These are phyloP conservation scores for Pentalonia nigronervosa DNA, from an alignment of 1,140 invertebrate genomes.

Conservation along the genomic window DNA sequence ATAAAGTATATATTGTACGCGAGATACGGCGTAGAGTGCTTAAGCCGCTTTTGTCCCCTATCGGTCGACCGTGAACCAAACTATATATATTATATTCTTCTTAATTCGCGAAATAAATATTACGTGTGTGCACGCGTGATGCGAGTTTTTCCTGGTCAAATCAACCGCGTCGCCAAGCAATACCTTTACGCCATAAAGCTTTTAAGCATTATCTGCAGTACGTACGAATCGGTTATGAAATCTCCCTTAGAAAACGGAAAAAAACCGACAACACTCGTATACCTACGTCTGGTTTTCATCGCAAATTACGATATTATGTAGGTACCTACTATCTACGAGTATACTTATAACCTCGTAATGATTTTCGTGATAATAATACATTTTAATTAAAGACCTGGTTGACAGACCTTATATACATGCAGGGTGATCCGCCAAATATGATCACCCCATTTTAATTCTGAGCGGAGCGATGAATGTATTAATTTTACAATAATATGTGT, in stretches of 20 bases:
- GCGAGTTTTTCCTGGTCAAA: constrained; percentile 27
- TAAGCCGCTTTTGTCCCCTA: constrained; percentile 53
- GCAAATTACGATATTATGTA: no score
- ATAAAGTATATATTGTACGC: not conserved
- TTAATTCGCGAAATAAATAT: constrained; percentile 51
- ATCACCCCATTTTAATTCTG: no score
- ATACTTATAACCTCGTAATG: no score
- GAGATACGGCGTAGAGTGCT: constrained; percentile 3
- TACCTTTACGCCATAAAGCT: not conserved
- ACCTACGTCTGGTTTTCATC: not conserved
- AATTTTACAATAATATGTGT: no score
- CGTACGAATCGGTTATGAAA: not conserved
- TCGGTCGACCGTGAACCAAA: constrained; percentile 42
- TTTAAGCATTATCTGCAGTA: not conserved
- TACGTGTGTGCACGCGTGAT: constrained; percentile 5
- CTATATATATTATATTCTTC: constrained; percentile 18
- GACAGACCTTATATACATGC: no score
- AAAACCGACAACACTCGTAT: not conserved
- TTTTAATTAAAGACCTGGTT: no score
- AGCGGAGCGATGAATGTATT: no score
- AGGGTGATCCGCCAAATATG: no score
- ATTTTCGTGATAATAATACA: no score
- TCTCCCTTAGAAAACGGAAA: not conserved
- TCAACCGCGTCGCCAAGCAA: constrained; percentile 18
- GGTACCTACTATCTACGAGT: no score